A percentile compares a stretch with the other conserved stretches of the same genome.
phyloP scores from a whole-genome alignment of 2,113 vertebrate species.

The Notarius quadriscutis region DNA sequence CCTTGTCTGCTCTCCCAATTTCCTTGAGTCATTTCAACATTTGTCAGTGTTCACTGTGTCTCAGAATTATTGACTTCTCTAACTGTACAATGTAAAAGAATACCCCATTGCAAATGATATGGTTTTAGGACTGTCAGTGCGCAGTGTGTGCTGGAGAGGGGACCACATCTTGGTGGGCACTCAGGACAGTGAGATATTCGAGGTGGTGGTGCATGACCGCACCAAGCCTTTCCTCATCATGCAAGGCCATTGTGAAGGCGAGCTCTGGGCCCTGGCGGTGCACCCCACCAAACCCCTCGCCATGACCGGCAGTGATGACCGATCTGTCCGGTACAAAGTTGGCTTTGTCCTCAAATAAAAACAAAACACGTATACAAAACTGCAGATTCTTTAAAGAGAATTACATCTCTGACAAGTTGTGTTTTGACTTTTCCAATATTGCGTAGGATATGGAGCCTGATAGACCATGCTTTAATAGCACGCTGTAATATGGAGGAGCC shows the following conservation, averaged over 20 bases:
- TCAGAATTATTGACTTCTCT: slow-evolving; percentile 3
- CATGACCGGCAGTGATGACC: slow-evolving; percentile 96
- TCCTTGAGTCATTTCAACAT: slow-evolving; percentile 33
- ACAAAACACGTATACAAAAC: background rate
- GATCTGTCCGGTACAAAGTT: slow-evolving; percentile 86
- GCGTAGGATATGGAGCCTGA: slow-evolving; percentile 94
- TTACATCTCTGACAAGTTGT: background rate
- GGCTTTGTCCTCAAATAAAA: background rate
- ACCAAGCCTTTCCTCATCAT: slow-evolving; percentile 98
- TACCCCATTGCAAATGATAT: slow-evolving; percentile 15
- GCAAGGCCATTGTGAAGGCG: slow-evolving; percentile 98
- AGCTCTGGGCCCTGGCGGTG: slow-evolving; percentile 96
- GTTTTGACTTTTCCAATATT: background rate
- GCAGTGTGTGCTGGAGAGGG: slow-evolving; percentile 96
- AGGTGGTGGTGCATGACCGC: slow-evolving; percentile 96
- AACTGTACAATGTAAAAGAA: background rate
- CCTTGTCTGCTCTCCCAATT: slow-evolving; percentile 3
- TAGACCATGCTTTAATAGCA: slow-evolving; percentile 95
- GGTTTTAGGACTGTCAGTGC: slow-evolving; percentile 87
- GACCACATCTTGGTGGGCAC: slow-evolving; percentile 97
- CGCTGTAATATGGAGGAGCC: slow-evolving; percentile 99
- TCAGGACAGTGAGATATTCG: slow-evolving; percentile 98
- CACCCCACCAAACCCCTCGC: slow-evolving; percentile 96
- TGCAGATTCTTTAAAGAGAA: background rate
- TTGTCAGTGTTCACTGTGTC: slow-evolving; percentile 39